Base-by-base conservation (phyloP, 2,797 vertebrate genomes). In the Allobates femoralis region DNA sequence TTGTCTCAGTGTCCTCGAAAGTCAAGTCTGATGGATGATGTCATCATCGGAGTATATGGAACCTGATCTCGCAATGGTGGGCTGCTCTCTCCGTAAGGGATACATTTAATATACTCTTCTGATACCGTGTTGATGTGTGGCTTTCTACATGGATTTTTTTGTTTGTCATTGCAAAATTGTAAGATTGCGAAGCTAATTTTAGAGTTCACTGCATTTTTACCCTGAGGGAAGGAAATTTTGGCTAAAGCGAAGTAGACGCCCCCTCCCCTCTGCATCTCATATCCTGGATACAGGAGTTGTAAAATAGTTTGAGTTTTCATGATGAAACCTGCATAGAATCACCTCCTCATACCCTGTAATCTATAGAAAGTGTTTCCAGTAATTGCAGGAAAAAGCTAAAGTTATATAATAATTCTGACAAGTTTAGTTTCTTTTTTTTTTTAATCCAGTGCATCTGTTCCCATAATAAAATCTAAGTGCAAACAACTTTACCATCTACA, bases 1-100 rank as follows among this genome's bases (percentile, higher is more conserved):
- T 85, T 78, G 62, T 85, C 83, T 79, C 83, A 16, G 75, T 79
- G 56, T 85, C 62, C 62, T 79, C 56, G 41, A 82, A 55, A 82
- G 71, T 75, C 85, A 82, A 16, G 46, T 62, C 19, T 86, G 85
- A 86, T 81, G 50, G 67, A 86, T 83, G 80, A 86, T 86, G 85
- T 86, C 85, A 86, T 75, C 60, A 86, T 77, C 46, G 7, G n/a
- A 78, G 18, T 78, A 78, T 69, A 66, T 82, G 73, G 69, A 86
- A 86, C 69, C 73, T 69, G 73, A 69, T 86, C 85, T 46, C 67
- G 66, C 58, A 67, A 64, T 37, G 30, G 73, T 58, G 53, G 79
- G n/a, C 41, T 30, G 55, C 58, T 26, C 30, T 26, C 55, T 56
- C 71, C 85, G 62, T 78, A 77, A 69, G 79, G 71, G 85, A 86